phyloP scores from a whole-genome alignment of 2,888 invertebrate species.

The Formica aserva region DNA sequence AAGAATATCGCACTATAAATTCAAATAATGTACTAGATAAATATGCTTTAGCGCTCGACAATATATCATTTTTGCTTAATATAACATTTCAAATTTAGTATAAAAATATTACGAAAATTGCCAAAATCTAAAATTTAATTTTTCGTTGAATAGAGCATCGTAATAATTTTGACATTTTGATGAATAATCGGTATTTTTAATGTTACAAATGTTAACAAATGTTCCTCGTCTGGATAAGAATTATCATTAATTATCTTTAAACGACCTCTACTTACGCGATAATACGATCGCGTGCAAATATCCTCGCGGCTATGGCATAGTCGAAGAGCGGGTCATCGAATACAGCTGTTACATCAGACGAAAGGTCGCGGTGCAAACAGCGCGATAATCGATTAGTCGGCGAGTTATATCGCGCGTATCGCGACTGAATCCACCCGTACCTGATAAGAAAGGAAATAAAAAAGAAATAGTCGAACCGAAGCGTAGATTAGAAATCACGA shows the following conservation, averaged over 20 bases:
- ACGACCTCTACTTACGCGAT: slow-evolving; percentile 10
- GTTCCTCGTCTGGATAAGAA: slow-evolving; percentile 7
- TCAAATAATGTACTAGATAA: background rate
- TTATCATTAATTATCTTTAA: slow-evolving; percentile 27
- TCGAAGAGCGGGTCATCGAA: slow-evolving; percentile 18
- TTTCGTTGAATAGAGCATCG: background rate
- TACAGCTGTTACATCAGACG: slow-evolving; percentile 30
- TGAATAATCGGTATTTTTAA: background rate
- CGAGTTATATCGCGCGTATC: slow-evolving; percentile 21
- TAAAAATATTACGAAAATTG: background rate
- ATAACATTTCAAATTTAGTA: background rate
- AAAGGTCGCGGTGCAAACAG: slow-evolving; percentile 39
- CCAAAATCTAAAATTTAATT: background rate
- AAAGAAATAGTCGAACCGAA: background rate
- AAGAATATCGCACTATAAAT: background rate
- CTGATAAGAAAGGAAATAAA: slow-evolving; percentile 11
- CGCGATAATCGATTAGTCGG: slow-evolving; percentile 29
- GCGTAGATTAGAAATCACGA: slow-evolving; percentile 13
- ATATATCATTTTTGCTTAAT: background rate
- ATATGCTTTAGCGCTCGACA: background rate
- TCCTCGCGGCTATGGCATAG: background rate
- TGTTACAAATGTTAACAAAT: slow-evolving; percentile 2
- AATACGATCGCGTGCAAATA: slow-evolving; percentile 2
- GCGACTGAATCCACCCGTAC: background rate
- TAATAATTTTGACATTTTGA: background rate